Evolutionary conservation across 2,113 vertebrate genomes (phyloP).

Genomic region (Podiceps cristatus): DNA sequence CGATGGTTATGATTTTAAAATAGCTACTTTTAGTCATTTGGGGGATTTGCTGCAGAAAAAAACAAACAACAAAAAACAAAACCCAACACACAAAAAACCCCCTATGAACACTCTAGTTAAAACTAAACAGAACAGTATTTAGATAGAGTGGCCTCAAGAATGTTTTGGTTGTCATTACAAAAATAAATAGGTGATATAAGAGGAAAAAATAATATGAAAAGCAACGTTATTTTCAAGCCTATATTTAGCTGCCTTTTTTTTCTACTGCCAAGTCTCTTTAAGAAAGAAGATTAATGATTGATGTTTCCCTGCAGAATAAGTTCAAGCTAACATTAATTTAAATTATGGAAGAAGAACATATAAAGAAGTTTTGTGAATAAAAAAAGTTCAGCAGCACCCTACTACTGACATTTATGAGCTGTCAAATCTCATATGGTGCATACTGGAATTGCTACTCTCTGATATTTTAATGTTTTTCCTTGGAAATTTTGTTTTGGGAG

Average conservation of each 20-base stretch:
- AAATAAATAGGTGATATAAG: conserved; percentile 47
- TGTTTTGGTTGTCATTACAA: conserved; percentile 25
- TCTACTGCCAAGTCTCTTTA: background rate
- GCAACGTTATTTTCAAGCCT: conserved; percentile 14
- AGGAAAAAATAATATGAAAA: conserved; percentile 7
- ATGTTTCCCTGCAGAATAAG: conserved; percentile 27
- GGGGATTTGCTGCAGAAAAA: background rate
- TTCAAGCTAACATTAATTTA: conserved; percentile 34
- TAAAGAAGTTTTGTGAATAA: conserved; percentile 22
- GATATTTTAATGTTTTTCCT: background rate
- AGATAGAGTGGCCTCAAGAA: background rate
- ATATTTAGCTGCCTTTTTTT: background rate
- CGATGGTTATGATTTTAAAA: conserved; percentile 26
- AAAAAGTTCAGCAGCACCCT: conserved; percentile 9
- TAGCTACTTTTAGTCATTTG: background rate
- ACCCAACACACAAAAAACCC: too few species aligned
- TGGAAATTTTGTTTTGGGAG: background rate
- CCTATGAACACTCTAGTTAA: background rate
- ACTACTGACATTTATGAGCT: conserved; percentile 45
- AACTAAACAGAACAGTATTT: conserved; percentile 14
- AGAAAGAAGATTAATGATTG: conserved; percentile 40
- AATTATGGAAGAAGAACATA: conserved; percentile 17
- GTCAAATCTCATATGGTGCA: conserved; percentile 18
- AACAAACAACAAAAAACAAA: too few species aligned
- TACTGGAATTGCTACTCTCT: background rate